Evolutionary conservation across 2,797 vertebrate species (phyloP).

Genomic region (Nyctibius grandis): DNA sequence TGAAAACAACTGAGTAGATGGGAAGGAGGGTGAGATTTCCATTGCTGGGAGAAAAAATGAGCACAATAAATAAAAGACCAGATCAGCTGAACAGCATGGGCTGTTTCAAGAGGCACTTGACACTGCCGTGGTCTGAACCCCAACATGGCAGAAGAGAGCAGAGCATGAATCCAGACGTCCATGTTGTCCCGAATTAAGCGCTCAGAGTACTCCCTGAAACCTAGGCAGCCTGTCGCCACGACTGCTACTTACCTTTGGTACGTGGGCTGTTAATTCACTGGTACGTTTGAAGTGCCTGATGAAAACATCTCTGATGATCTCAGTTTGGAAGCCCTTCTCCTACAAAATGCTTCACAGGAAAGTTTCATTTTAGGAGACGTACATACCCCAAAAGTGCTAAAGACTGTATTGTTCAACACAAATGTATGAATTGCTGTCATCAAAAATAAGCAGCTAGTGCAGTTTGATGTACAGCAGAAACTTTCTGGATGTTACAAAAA

Average conservation of each 20-base stretch:
- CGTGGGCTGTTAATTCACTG: neutral
- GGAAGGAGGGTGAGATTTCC: neutral
- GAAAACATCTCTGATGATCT: constrained; percentile 10
- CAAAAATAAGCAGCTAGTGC: constrained; percentile 34
- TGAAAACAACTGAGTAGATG: neutral
- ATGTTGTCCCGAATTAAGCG: neutral
- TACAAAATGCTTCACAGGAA: neutral
- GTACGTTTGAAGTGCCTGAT: neutral
- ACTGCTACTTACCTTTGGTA: neutral
- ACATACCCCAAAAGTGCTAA: neutral
- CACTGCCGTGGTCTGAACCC: neutral
- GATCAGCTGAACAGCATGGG: neutral
- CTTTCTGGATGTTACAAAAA: constrained; percentile 23
- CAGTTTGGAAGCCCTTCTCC: neutral
- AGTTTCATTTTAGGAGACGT: neutral
- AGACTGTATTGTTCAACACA: constrained; percentile 22
- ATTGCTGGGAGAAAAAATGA: neutral
- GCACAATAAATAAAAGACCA: neutral
- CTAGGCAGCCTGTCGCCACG: neutral
- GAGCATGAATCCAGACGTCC: neutral
- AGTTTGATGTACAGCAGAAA: constrained; percentile 10
- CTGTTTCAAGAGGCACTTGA: neutral
- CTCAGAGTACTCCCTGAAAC: neutral
- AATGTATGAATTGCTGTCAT: neutral
- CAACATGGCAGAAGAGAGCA: neutral